Evolutionary conservation across 2,888 invertebrate species (phyloP), one percentile per base, ranked within the genome.

Genomic region (Nezara viridula): DNA sequence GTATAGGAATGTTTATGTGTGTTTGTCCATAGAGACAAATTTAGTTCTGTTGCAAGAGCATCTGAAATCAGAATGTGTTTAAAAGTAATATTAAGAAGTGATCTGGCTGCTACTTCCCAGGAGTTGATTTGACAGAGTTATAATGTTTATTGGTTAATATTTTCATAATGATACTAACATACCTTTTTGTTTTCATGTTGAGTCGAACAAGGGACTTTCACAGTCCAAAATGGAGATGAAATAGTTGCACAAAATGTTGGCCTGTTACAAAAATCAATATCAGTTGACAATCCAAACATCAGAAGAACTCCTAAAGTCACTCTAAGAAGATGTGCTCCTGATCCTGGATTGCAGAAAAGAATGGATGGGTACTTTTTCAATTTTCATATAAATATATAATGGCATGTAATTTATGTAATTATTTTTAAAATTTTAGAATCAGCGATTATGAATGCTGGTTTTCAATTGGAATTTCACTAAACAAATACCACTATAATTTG

Each of bases 291-390:
- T 77, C 89, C 90, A 14, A 86, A 89, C 19, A 66, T 90, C 86
- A 97, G 96, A 93, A 90, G 89, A 89, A 90, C 90, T 52, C 90
- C 91, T 32, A 91, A 91, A 91, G 92, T 94, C 92, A 95, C 95
- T 66, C 96, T 97, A 32, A 96, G 96, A 93, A 94, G 96, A 91
- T 95, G 96, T 87, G 94, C 95, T 90, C 96, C 96, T 37, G 96
- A 96, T 92, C 96, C 96, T 0, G 96, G 96, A 0, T 95, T 96
- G 90, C 92, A 93, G 50, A 94, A 95, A 73, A 94, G 93, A 24
- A 89, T 90, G 88, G 90, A 90, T 88, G 90, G 89, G 90, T 90
- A 89, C 21, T 49, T 49, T 37, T 37, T 32, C 40, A n/a, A 19
- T 47, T 21, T 60, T 24, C 32, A 32, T 66, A 66, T 66, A 66